These are phyloP conservation scores for Ciconia nigra DNA, from an alignment of 2,797 vertebrate species.

Conservation along the genomic window DNA sequence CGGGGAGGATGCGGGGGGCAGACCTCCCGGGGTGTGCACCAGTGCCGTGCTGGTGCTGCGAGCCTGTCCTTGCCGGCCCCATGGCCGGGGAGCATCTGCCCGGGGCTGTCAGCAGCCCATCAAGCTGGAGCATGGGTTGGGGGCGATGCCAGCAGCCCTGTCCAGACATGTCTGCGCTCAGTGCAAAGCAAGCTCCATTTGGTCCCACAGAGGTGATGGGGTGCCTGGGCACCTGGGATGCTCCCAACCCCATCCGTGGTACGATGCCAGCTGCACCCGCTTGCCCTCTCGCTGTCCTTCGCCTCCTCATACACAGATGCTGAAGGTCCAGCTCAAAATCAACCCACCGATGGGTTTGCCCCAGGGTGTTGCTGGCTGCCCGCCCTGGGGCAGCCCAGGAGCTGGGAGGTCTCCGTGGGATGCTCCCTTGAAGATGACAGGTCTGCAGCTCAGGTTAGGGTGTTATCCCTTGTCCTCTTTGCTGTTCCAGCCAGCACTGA, in stretches of 20 bases:
- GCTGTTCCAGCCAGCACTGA: background rate
- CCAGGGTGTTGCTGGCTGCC: rapidly evolving
- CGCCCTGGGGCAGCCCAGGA: background rate
- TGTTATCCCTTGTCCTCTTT: background rate
- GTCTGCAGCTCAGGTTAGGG: background rate
- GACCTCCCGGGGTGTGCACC: background rate
- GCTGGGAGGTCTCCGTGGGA: background rate
- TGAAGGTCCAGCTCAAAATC: background rate
- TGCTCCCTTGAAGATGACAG: background rate
- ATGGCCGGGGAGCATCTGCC: rapidly evolving
- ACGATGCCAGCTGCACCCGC: rapidly evolving
- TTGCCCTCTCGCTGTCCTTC: background rate
- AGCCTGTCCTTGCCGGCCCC: background rate
- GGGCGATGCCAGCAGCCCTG: rapidly evolving
- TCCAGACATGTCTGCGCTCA: rapidly evolving
- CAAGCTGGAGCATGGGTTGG: background rate
- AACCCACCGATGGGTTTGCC: rapidly evolving
- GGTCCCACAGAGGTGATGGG: background rate
- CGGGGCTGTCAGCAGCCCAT: background rate
- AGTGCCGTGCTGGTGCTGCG: rapidly evolving
- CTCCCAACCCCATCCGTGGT: rapidly evolving
- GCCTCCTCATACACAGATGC: background rate
- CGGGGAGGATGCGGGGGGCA: background rate
- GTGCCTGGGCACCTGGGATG: no score
- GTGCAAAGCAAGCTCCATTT: background rate